Base-by-base conservation (phyloP, 1,140 invertebrate genomes). In the Scaptomyza pallida region DNA sequence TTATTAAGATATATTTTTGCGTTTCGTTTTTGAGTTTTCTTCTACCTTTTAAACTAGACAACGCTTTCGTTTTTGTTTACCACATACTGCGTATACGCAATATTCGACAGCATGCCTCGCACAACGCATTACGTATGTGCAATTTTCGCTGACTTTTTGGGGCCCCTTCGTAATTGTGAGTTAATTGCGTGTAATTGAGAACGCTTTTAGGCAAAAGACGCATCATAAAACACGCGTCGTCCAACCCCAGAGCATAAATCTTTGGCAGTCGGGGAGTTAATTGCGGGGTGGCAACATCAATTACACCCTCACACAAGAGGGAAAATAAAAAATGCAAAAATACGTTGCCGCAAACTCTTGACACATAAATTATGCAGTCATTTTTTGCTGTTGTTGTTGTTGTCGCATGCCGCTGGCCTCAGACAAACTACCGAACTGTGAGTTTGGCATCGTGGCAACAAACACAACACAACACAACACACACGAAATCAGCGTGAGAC, bases 341-440 rank as follows among this genome's bases (percentile, higher is more conserved):
- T 61, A 59, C 52, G 68, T 75, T 50, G 73, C 80, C 80, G 57
- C 81, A 80, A 77, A 21, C 64, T 64, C 65, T 63, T 85, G 48
- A 69, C 73, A 56, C 81, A 85, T 85, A 85, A 85, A 85, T 85
- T 86, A 85, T 86, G 73, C 78, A 86, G 81, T 86, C 61, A 77
- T 77, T 81, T 80, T 85, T 86, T 70, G 69, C 45, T 48, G 48
- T 33, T 19, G n/a, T 86, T 70, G 17, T 50, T 48, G 37, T 48
- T 17, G 5, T 19, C 12, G 26, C 41, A 52, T 35, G 50, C 47
- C 33, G 8, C 37, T 23, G 51, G 56, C 12, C 51, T 15, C 13
- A 12, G 40, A 35, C 23, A 64, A 64, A 64, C 50, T 63, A 56
- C 60, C 43, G 52, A 37, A 51, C 43, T 15, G 41, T 43, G 30